phyloP scores from a whole-genome alignment of 1,140 invertebrate species.

The Trigoniulus corallinus region DNA sequence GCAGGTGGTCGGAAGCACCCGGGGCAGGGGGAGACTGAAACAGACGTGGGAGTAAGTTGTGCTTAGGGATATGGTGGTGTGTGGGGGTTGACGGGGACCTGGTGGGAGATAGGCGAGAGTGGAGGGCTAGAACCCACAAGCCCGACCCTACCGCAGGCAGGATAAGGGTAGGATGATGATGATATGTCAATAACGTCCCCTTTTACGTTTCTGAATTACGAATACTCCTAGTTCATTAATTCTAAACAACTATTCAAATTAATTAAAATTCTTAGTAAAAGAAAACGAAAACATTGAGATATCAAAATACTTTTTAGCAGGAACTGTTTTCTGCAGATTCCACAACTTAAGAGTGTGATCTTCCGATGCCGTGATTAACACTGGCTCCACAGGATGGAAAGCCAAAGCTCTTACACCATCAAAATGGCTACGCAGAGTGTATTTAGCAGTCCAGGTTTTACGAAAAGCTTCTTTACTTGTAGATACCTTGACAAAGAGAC shows the following conservation, averaged over 20 bases:
- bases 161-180: too few relatives aligned
- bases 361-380: constrained; percentile 93
- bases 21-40: too few relatives aligned
- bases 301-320: constrained; percentile 81
- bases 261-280: constrained; percentile 5
- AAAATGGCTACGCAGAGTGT: constrained; percentile 92
- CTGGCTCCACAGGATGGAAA: constrained; percentile 94
- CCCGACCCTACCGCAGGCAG: too few relatives aligned
- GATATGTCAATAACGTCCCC: too few relatives aligned
- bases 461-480: constrained; percentile 82
- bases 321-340: constrained; percentile 95
- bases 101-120: too few relatives aligned
- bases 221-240: not conserved
- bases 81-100: too few relatives aligned
- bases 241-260: not conserved
- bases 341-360: constrained; percentile 97
- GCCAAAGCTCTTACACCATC: constrained; percentile 90
- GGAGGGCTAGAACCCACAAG: too few relatives aligned
- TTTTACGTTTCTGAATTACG: too few relatives aligned
- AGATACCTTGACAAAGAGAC: constrained; percentile 37
- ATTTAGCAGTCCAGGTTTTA: constrained; percentile 97
- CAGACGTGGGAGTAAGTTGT: too few relatives aligned
- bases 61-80: too few relatives aligned
- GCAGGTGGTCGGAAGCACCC: too few relatives aligned
- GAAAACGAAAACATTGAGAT: too few relatives aligned